Evolutionary conservation across 2,888 invertebrate species (phyloP), one percentile per base, ranked within the genome.

Genomic region (Listrodromus nycthemerus): DNA sequence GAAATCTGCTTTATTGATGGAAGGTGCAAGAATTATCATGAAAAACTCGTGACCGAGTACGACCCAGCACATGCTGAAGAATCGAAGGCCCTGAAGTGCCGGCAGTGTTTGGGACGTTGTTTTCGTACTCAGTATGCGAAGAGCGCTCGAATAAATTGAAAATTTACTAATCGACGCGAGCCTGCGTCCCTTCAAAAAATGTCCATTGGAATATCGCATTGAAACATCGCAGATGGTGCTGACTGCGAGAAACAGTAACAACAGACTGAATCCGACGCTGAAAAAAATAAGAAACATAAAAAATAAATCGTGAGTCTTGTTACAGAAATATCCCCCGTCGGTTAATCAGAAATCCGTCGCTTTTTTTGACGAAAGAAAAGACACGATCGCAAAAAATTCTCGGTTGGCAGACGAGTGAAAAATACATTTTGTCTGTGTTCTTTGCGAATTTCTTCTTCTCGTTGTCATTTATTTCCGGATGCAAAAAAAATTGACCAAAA

Each of bases 1-100:
- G 74, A 93, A 87, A 70, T 92, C 92, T 82, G 92, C 84, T 10
- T 90, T 87, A 86, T 94, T 94, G 69, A 92, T 88, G 30, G 92
- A 87, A 5, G 93, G 92, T 73, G 90, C 90, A 30, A 90, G 89
- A 82, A 92, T 86, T 37, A 89, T 88, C 88, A 91, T 90, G 19
- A 92, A 88, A 87, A 92, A 94, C 58, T 93, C 90, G 86, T 95
- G 95, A 1, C 94, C 94, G 16, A 94, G 81, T 24, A 94, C 89
- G 1, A 95, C 94, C 93, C 94, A 94, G 50, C 91, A 88, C 80
- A 94, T 94, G 84, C 94, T 94, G 24, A 94, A 85, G 84, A 94
- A 94, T 52, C 95, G 92, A 5, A 95, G 92, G 10, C 95, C 95
- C 86, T 95, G 94, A 16, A 95, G 86, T 58, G 91, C 92, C 0